phyloP scores from a whole-genome alignment of 2,113 vertebrate genomes.

The Machaerirhynchus nigripectus region DNA sequence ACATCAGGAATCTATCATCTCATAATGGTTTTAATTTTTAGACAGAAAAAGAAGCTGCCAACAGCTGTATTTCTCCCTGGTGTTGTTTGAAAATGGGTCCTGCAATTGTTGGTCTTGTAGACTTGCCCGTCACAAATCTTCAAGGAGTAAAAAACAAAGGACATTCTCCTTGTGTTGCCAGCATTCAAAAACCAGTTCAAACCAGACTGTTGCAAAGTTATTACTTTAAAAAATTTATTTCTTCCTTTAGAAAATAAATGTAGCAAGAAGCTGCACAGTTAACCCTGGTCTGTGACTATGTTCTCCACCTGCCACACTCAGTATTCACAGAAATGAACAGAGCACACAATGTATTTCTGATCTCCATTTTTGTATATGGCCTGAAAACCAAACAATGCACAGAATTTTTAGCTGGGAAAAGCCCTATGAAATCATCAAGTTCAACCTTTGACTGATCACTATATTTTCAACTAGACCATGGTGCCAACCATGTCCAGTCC shows the following conservation, averaged over 20 bases:
- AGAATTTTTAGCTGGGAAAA: not conserved
- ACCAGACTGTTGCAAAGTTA: not conserved
- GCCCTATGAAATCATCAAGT: not conserved
- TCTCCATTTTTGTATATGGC: not conserved
- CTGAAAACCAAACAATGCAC: not conserved
- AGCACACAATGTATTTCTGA: not conserved
- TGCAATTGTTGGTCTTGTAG: not conserved
- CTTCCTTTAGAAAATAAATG: not conserved
- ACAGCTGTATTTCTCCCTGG: not conserved
- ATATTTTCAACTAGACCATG: not conserved
- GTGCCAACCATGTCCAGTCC: not conserved
- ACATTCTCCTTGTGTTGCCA: not conserved
- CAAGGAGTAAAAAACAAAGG: not conserved
- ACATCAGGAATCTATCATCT: not conserved
- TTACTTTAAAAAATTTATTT: not conserved
- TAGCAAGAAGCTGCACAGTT: not conserved
- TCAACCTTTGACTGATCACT: not conserved
- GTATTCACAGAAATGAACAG: not conserved
- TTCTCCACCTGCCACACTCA: not conserved
- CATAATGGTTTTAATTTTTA: not conserved
- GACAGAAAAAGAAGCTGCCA: not conserved
- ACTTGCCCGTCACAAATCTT: not conserved
- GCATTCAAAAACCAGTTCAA: not conserved
- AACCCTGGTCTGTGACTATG: not conserved
- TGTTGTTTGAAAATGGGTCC: not conserved